Evolutionary conservation across 2,113 vertebrate genomes (phyloP).

Genomic region (Perca schrenkii): DNA sequence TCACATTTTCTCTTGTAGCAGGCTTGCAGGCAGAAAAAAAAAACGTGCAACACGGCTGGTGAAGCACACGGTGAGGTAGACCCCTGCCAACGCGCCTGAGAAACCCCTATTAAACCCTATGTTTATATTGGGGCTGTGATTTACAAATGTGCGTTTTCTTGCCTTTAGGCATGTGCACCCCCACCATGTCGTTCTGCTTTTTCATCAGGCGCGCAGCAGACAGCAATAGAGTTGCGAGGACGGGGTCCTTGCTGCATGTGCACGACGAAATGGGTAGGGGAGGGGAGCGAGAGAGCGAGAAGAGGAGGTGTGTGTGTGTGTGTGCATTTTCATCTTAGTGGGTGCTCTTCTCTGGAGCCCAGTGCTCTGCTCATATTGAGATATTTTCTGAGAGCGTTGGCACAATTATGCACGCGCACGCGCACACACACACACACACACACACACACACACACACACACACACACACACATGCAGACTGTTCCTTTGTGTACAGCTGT

Average conservation of each 20-base stretch:
- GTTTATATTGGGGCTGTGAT: constrained; percentile 62
- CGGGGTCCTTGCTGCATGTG: constrained; percentile 79
- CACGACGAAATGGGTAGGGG: constrained; percentile 55
- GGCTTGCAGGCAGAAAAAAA: constrained; percentile 23
- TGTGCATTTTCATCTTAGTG: constrained; percentile 66
- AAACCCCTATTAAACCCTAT: constrained; percentile 70
- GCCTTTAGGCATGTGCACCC: constrained; percentile 59
- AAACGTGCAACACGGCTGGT: constrained; percentile 8
- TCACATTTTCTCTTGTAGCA: constrained; percentile 42
- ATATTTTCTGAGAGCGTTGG: constrained; percentile 58
- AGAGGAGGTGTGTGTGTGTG: constrained; percentile 36
- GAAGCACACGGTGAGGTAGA: constrained; percentile 40
- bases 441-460: constrained; percentile 45
- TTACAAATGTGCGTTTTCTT: constrained; percentile 70
- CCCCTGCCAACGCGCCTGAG: constrained; percentile 52
- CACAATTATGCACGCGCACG: constrained; percentile 41
- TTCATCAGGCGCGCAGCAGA: constrained; percentile 81
- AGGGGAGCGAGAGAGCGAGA: constrained; percentile 42
- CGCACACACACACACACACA: constrained; percentile 31
- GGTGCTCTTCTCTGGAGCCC: constrained; percentile 57
- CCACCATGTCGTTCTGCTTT: constrained; percentile 62
- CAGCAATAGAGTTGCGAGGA: constrained; percentile 71
- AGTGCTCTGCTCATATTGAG: constrained; percentile 62
- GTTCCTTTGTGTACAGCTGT: constrained; percentile 18
- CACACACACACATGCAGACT: constrained; percentile 1